These are phyloP conservation scores for Trachelus troglodyta DNA, from an alignment of 2,888 invertebrate genomes.

Conservation along the genomic window DNA sequence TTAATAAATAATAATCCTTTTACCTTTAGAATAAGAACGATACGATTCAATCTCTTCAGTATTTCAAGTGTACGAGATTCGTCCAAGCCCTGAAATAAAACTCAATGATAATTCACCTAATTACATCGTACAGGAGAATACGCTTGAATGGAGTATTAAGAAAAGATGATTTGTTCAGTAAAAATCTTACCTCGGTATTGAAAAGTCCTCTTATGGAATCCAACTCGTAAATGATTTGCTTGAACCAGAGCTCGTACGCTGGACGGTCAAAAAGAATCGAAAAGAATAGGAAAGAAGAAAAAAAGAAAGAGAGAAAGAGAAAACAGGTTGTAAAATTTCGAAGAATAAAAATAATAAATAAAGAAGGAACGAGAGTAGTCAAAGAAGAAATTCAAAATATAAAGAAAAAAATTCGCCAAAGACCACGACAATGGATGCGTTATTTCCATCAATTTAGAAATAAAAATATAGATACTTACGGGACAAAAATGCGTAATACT, in stretches of 20 bases:
- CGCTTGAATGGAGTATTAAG: background rate
- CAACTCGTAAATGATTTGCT: conserved; percentile 97
- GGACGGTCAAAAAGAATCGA: conserved; percentile 29
- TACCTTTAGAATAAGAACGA: conserved; percentile 93
- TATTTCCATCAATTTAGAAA: background rate
- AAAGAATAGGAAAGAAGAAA: conserved; percentile 3
- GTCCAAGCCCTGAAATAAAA: conserved; percentile 74
- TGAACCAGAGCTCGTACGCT: conserved; percentile 99
- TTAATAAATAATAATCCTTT: conserved; percentile 28
- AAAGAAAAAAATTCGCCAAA: background rate
- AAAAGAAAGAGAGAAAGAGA: background rate
- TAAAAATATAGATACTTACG: background rate
- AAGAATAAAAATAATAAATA: no score
- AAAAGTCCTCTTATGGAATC: conserved; percentile 91
- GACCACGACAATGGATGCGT: background rate
- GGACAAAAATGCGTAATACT: background rate
- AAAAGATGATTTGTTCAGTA: background rate
- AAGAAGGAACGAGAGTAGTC: no score
- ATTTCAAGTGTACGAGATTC: conserved; percentile 95
- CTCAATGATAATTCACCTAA: background rate
- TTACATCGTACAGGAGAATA: background rate
- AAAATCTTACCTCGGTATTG: conserved; percentile 68
- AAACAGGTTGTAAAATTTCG: background rate
- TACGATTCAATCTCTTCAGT: conserved; percentile 88
- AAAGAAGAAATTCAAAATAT: no score